Percentiles rank a stretch among this genome's conserved stretches.
Evolutionary conservation across 2,113 vertebrate genomes (phyloP).

Genomic region (Sterna hirundo): DNA sequence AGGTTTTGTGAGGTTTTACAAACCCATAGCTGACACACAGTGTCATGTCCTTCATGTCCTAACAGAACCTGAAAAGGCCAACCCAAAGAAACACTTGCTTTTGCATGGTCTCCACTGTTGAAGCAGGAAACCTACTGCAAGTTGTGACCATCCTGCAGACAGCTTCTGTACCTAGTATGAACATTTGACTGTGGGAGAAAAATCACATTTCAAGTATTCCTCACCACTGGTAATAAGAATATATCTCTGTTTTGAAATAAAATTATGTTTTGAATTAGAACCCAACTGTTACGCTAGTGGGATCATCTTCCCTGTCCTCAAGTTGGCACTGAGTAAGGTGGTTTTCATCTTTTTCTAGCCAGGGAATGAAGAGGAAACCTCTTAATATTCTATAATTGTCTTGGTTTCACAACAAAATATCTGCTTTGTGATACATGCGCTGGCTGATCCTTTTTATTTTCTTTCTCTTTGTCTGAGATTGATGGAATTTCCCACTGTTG

Average conservation of each 20-base stretch:
- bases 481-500: background rate
- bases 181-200: background rate
- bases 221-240: background rate
- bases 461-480: background rate
- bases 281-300: background rate
- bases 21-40: background rate
- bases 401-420: background rate
- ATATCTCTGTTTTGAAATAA: background rate
- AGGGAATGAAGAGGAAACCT: conserved; percentile 24
- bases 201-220: background rate
- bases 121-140: background rate
- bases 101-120: background rate
- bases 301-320: background rate
- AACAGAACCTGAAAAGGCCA: background rate
- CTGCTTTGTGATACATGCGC: background rate
- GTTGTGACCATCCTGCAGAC: background rate
- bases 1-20: background rate
- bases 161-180: background rate
- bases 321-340: background rate
- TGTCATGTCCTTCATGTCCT: background rate
- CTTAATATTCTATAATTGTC: background rate
- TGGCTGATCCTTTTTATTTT: conserved; percentile 1
- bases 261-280: background rate
- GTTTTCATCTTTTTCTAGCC: background rate
- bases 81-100: background rate